Base-by-base conservation (phyloP, 2,797 vertebrate genomes). In the Onychomys arenicola region DNA sequence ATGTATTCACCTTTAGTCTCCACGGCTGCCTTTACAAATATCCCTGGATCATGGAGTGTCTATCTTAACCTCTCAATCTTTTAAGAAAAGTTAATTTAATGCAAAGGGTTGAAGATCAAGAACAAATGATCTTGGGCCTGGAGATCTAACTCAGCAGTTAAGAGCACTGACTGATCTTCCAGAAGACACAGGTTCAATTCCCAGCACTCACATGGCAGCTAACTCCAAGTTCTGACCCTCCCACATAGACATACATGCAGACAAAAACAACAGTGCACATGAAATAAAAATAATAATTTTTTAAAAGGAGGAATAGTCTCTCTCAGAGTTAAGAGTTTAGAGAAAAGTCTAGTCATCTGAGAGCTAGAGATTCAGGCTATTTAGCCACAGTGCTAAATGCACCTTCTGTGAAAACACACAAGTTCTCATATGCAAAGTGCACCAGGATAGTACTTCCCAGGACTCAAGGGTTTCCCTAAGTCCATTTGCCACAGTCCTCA, bases 341-440 rank as follows among this genome's bases (percentile, higher is more conserved):
- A 71, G 78, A 81, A 16, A 59, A 37, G 5, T 63, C 34, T 61
- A 76, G 17, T 17, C 37, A 71, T 52, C 32, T 77, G 29, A 86
- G n/a, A 86, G 29, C n/a, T 76, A 76, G 77, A 95, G 84, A 93
- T 73, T 67, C n/a, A 69, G n/a, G 63, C 55, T 46, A 25, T 34
- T 75, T 71, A 43, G 5, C 9, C 76, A 93, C 67, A 83, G 43
- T 85, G 55, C 52, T 40, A 61, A 76, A 71, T 7, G 21, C n/a
- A 83, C 13, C 76, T 75, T 89, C 63, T 52, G 27, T 84, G 34
- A 88, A 88, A 88, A 29, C 1, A 61, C 52, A 43, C 43, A n/a
- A 5, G 16, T 5, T 52, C 71, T 21, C 32, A 61, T 85, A 6
- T 34, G 49, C 61, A 65, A 67, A 49, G 40, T 32, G 43, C 27